Conservation (phyloP, 2,888 invertebrate genomes). For the Trissoscelio sp. region DNA sequence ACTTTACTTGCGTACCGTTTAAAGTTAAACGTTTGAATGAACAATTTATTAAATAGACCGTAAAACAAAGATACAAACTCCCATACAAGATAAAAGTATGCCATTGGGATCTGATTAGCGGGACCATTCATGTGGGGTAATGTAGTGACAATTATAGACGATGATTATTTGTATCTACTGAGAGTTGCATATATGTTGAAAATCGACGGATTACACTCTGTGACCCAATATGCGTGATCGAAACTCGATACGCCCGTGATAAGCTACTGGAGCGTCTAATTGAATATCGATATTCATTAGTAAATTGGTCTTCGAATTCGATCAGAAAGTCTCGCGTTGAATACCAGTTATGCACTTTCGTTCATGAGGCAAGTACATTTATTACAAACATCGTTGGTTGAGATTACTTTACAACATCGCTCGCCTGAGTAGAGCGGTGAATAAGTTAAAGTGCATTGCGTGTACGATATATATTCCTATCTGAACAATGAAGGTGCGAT, state of each 20-base stretch:
- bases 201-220: conserved; percentile 33
- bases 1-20: too few relatives aligned
- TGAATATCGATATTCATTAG: conserved; percentile 79
- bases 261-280: conserved; percentile 68
- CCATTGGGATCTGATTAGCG: conserved; percentile 12
- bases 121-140: conserved; percentile 12
- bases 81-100: background rate
- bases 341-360: conserved; percentile 69
- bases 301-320: conserved; percentile 72
- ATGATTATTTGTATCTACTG: conserved; percentile 35
- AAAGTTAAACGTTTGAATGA: background rate
- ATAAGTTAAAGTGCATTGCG: conserved; percentile 81
- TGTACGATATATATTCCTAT: conserved; percentile 81
- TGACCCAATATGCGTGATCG: conserved; percentile 54
- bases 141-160: conserved; percentile 34
- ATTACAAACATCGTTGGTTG: conserved; percentile 72
- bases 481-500: conserved; percentile 78
- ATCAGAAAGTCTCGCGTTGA: conserved; percentile 55
- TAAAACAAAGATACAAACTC: conserved; percentile 1
- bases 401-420: conserved; percentile 59
- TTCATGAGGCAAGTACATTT: conserved; percentile 76
- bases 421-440: conserved; percentile 68
- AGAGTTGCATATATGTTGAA: conserved; percentile 17
- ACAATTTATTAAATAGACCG: conserved; percentile 11
- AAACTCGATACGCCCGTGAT: conserved; percentile 52